phyloP scores from a whole-genome alignment of 2,888 invertebrate genomes.

The Exocentrus adspersus region DNA sequence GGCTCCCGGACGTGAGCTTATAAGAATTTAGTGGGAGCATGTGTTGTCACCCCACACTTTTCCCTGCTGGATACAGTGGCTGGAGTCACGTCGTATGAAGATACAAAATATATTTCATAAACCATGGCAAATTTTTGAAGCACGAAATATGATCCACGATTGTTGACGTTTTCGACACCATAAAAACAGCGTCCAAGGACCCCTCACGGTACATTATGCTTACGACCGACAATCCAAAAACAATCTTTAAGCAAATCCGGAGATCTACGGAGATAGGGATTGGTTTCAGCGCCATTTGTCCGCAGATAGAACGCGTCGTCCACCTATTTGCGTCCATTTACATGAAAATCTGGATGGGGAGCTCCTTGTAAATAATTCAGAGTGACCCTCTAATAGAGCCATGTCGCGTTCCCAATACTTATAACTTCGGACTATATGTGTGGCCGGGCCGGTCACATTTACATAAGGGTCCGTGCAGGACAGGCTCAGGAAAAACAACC shows the following conservation, averaged over 20 bases:
- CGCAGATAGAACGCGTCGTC: conserved; percentile 53
- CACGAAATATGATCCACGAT: neutral
- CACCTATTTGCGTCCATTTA: conserved; percentile 50
- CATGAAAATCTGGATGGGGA: conserved; percentile 57
- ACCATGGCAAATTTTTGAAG: too few relatives aligned
- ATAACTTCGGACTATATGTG: conserved; percentile 59
- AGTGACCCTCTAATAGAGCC: conserved; percentile 61
- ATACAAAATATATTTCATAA: too few relatives aligned
- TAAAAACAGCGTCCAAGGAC: neutral
- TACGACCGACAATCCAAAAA: conserved; percentile 29
- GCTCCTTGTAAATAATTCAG: conserved; percentile 63
- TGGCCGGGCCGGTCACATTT: conserved; percentile 48
- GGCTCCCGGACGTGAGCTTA: conserved; percentile 2
- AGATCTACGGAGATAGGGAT: conserved; percentile 39
- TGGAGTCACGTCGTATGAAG: too few relatives aligned
- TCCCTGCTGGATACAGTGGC: too few relatives aligned
- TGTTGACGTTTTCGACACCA: neutral
- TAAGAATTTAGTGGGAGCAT: conserved; percentile 3
- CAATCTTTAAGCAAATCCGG: conserved; percentile 37
- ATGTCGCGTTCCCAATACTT: conserved; percentile 58
- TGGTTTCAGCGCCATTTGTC: conserved; percentile 52
- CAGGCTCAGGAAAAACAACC: conserved; percentile 25
- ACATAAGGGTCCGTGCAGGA: conserved; percentile 49
- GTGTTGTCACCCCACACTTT: neutral
- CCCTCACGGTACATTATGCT: conserved; percentile 9